Evolutionary conservation across 2,113 vertebrate species (phyloP), one percentile per base, ranked within the genome.

Genomic region (Megaleporinus macrocephalus): DNA sequence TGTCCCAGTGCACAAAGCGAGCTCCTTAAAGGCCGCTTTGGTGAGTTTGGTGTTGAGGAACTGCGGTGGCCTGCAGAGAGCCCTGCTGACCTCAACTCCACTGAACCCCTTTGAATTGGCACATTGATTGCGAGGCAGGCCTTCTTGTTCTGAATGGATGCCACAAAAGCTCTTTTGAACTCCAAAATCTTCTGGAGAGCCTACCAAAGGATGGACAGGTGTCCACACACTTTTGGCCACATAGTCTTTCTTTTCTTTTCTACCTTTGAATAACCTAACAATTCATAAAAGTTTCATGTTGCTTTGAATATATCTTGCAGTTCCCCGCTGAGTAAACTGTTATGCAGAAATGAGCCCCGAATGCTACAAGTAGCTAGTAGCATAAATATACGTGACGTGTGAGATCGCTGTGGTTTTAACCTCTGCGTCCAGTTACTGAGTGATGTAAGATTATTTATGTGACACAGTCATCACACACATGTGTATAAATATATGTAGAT

Each of bases 401-500:
- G 51, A 72, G 69, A 53, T 57, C 18, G 57, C 68, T 33, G 68
- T 73, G 73, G 82, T 36, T 80, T 80, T 83, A 83, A 86, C 85
- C 78, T 73, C 53, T 70, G 62, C 2, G 53, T 70, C 26, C 66
- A 16, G 36, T 44, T 57, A 57, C 66, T 66, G 18, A 53, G 24
- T 66, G 76, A 71, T 68, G 61, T 49, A 29, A 61, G 61, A 53
- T 78, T 71, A 78, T 79, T 78, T 77, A 65, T 80, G 53, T 16
- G 14, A 14, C 59, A 61, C 44, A 57, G 24, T 47, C 47, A 14
- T 62, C 61, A 85, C 80, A 80, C 76, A 76, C 44, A 63, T 36
- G 53, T 85, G 82, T 84, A 61, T 84, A 85, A 83, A 16, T 53
- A 85, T n/a, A n/a, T n/a, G n/a, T n/a, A n/a, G n/a, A n/a, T n/a